These are phyloP conservation scores for Spizella passerina DNA, from an alignment of 2,797 vertebrate species.

Conservation along the genomic window DNA sequence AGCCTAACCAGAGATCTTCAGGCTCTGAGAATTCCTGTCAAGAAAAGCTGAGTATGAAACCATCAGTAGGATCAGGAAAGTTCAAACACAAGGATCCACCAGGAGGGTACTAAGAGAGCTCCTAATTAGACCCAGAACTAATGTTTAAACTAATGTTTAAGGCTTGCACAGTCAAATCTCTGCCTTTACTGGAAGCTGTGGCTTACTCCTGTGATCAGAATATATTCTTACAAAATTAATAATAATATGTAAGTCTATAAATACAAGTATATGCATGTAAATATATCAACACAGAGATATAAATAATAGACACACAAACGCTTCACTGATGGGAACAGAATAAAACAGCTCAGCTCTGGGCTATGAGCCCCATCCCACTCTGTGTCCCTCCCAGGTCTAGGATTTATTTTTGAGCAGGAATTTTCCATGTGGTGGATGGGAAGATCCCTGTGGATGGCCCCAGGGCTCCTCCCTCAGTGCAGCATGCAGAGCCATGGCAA, in stretches of 20 bases:
- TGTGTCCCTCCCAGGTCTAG: not conserved
- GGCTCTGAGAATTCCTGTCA: not conserved
- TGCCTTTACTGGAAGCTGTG: not conserved
- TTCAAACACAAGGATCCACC: not conserved
- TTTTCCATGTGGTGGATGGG: conserved; percentile 7
- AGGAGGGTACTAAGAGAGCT: not conserved
- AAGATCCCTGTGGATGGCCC: not conserved
- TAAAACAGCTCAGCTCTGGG: not conserved
- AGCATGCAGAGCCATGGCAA: not conserved
- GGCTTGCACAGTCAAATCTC: not conserved
- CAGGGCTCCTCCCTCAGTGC: not conserved
- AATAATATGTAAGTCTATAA: not conserved
- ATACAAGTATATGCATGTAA: not conserved
- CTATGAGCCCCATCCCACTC: not conserved
- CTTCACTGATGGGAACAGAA: not conserved
- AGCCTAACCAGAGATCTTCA: not conserved
- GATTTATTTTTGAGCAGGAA: not conserved
- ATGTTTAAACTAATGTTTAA: not conserved
- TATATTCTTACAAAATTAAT: not conserved
- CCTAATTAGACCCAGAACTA: not conserved
- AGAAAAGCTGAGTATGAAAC: not conserved
- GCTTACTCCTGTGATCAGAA: not conserved
- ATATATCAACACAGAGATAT: not conserved
- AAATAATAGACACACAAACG: not conserved
- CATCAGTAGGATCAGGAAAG: not conserved